These are phyloP conservation scores for Gortyna flavago DNA, from an alignment of 2,888 invertebrate genomes.

Conservation along the genomic window DNA sequence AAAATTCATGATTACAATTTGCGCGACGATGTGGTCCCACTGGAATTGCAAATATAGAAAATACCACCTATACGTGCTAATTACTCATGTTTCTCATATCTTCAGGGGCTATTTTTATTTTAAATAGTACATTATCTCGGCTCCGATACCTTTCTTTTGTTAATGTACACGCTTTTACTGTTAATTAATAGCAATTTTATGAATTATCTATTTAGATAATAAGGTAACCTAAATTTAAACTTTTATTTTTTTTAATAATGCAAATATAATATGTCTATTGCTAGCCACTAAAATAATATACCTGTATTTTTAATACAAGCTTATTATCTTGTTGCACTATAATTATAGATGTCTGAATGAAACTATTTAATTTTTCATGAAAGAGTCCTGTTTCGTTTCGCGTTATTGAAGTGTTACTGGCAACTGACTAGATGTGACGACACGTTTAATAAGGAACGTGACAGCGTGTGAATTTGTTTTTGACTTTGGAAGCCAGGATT, in stretches of 20 bases:
- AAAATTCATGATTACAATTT: too few relatives aligned
- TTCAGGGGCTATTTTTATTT: neutral
- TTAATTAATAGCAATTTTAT: neutral
- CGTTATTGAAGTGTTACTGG: neutral
- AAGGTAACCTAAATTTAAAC: neutral
- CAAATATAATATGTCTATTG: neutral
- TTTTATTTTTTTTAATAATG: neutral
- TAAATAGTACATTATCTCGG: neutral
- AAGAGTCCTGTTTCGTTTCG: neutral
- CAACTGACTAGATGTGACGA: too few relatives aligned
- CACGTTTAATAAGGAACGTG: too few relatives aligned
- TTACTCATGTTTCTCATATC: neutral
- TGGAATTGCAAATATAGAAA: too few relatives aligned
- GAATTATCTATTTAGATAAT: neutral
- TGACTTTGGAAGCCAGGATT: too few relatives aligned
- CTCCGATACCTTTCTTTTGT: neutral
- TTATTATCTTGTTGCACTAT: neutral
- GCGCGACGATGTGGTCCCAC: too few relatives aligned
- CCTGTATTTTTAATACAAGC: neutral
- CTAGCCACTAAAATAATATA: neutral
- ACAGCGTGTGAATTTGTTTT: too few relatives aligned
- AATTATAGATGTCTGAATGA: neutral
- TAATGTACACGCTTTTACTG: neutral
- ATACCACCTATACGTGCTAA: neutral
- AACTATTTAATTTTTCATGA: neutral